Evolutionary conservation across 2,888 invertebrate species (phyloP), one percentile per base, ranked within the genome.

Genomic region (Molanna angustata): DNA sequence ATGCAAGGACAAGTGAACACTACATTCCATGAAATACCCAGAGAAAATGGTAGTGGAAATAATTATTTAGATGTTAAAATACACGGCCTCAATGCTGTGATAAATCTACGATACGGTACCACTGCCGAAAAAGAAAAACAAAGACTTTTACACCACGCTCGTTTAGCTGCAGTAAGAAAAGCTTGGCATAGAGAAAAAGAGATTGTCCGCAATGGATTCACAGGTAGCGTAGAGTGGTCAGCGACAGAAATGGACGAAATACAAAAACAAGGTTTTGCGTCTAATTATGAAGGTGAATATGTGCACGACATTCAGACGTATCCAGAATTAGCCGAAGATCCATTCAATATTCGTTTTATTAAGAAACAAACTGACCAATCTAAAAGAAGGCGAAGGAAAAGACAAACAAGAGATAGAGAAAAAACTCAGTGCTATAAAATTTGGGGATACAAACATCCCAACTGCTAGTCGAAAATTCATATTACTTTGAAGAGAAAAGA

Each of bases 161-260:
- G 90, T 65, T 73, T 87, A 4, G 83, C 88, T 19, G 94, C 95
- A 0, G 84, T 93, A 41, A 81, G 90, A 33, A 93, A 93, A 69
- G 94, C 96, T 37, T 96, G 96, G 96, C 88, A 90, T 64, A 82
- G 91, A 53, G 95, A 96, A 69, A 87, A 90, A 57, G 94, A 94
- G 66, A 84, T 90, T 2, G 72, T 91, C 35, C 85, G 89, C 57
- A 82, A 82, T 51, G 90, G 90, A 32, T 80, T 89, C 17, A 84
- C 86, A 42, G 89, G 90, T 19, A 80, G 80, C 56, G 73, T 87
- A 33, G 93, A 93, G 61, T 96, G 96, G 95, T 85, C 88, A 56
- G 84, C 88, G 45, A 82, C 85, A 40, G 95, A 96, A 72, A 83
- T 87, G 61, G 92, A 94, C 62, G 94, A 95, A 72, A 88, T 96